Evolutionary conservation across 2,888 invertebrate genomes (phyloP).

Genomic region (Oscheius sp.): DNA sequence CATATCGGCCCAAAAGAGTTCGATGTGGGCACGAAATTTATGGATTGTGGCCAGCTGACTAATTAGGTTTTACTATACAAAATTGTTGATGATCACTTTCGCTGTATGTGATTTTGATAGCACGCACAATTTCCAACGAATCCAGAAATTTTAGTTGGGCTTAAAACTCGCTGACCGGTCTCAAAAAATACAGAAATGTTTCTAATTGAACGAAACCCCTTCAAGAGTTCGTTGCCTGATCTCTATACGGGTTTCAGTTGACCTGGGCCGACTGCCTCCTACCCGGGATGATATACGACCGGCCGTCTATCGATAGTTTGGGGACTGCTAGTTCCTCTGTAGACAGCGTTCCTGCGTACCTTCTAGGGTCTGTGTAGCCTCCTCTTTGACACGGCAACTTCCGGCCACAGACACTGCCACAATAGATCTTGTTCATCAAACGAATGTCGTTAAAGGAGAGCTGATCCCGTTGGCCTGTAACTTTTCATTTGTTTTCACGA

Average conservation of each 20-base stretch:
- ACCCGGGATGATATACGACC: slow-evolving; percentile 23
- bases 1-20: too few species aligned
- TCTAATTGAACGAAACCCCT: too few species aligned
- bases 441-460: slow-evolving; percentile 73
- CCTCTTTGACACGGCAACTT: slow-evolving; percentile 71
- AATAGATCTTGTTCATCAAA: slow-evolving; percentile 73
- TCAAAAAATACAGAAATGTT: too few species aligned
- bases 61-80: too few species aligned
- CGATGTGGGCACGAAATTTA: too few species aligned
- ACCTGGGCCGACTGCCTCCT: slow-evolving; percentile 11
- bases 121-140: too few species aligned
- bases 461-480: slow-evolving; percentile 70
- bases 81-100: too few species aligned
- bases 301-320: slow-evolving; percentile 1
- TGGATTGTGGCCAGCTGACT: too few species aligned
- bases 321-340: neutral
- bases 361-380: slow-evolving; percentile 73
- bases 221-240: too few species aligned
- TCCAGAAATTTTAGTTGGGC: too few species aligned
- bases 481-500: neutral
- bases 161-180: too few species aligned
- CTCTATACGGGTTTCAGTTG: slow-evolving; percentile 2
- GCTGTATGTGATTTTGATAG: too few species aligned
- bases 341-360: slow-evolving; percentile 38
- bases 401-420: slow-evolving; percentile 62